A percentile compares a stretch with the other conserved stretches of the same genome.
Evolutionary conservation across 2,888 invertebrate genomes (phyloP).

Genomic region (Nephrotoma appendiculata): DNA sequence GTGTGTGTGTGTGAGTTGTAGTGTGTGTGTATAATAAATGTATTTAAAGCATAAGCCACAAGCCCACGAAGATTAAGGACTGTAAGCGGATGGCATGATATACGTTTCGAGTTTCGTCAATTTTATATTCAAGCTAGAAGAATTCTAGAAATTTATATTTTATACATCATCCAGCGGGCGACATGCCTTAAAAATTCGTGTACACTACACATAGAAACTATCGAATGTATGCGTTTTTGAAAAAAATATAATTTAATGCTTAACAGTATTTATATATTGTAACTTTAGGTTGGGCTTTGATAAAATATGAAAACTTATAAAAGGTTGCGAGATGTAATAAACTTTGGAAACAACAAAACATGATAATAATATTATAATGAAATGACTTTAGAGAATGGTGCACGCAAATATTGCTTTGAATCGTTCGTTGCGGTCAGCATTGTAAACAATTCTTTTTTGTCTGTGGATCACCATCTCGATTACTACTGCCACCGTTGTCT

Average conservation of each 20-base stretch:
- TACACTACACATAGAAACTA: not conserved
- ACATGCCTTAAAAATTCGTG: not conserved
- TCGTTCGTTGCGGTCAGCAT: not conserved
- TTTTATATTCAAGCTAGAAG: not conserved
- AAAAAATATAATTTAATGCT: not conserved
- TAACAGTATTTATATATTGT: not conserved
- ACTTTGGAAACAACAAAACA: not conserved
- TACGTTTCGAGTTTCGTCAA: not conserved
- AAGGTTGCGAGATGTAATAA: not conserved
- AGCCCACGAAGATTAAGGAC: not conserved
- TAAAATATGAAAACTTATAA: not conserved
- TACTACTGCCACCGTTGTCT: not conserved
- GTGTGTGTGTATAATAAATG: not conserved
- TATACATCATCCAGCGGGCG: too few species aligned
- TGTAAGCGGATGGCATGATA: not conserved
- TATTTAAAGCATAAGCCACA: not conserved
- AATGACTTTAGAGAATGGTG: not conserved
- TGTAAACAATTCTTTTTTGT: constrained; percentile 2
- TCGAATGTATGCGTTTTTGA: not conserved
- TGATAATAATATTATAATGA: not conserved
- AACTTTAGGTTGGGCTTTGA: not conserved
- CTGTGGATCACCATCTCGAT: not conserved
- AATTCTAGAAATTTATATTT: too few species aligned
- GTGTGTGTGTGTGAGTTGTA: not conserved
- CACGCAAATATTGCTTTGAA: not conserved